Conservation (phyloP, 2,888 invertebrate genomes). For the Hydrotaea diabolus region DNA sequence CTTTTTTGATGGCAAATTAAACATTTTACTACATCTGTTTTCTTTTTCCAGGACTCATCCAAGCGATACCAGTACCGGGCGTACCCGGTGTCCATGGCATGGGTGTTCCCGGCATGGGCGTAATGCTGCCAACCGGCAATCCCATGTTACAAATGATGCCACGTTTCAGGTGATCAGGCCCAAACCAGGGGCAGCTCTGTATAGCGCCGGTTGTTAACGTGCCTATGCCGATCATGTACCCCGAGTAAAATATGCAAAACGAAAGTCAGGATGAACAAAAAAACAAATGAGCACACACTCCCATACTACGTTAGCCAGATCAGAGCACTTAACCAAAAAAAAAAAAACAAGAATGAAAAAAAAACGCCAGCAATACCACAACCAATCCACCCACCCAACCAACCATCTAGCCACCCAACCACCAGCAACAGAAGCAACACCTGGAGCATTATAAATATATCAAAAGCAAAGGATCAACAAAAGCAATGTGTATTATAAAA, state of each 20-base stretch:
- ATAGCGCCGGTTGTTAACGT: slow-evolving; percentile 78
- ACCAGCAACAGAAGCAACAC: neutral
- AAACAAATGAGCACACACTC: slow-evolving; percentile 16
- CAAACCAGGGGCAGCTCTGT: slow-evolving; percentile 81
- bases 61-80: slow-evolving; percentile 75
- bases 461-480: slow-evolving; percentile 28
- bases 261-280: too few species aligned
- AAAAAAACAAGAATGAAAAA: too few species aligned
- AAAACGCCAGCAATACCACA: slow-evolving; percentile 7
- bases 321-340: neutral
- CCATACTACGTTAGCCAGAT: slow-evolving; percentile 37
- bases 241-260: slow-evolving; percentile 54
- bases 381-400: neutral
- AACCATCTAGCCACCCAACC: neutral
- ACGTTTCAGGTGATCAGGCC: slow-evolving; percentile 90
- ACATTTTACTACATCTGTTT: slow-evolving; percentile 71
- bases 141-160: slow-evolving; percentile 87
- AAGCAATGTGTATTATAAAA: neutral
- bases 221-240: slow-evolving; percentile 75
- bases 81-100: slow-evolving; percentile 74
- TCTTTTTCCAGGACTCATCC: slow-evolving; percentile 74
- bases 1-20: too few species aligned
- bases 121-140: slow-evolving; percentile 81
- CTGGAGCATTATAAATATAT: slow-evolving; percentile 25
- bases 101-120: slow-evolving; percentile 80